Percentiles rank a stretch among this genome's conserved stretches.
phyloP scores from a whole-genome alignment of 2,797 vertebrate species.

The Semaprochilodus insignis region DNA sequence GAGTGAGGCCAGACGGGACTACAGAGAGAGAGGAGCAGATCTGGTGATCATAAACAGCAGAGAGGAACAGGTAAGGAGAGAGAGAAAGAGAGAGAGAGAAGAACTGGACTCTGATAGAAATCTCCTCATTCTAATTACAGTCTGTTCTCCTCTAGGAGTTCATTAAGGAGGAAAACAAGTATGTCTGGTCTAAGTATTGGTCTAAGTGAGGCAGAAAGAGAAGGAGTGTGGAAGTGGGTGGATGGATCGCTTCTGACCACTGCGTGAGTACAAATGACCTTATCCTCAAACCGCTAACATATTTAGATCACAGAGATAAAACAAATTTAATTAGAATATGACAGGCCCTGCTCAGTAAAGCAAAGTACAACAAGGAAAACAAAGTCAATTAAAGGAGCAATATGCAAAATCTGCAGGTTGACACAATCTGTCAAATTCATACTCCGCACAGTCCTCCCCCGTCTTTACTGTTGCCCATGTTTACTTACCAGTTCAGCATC shows the following conservation, averaged over 20 bases:
- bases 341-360: too few relatives aligned
- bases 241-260: slow-evolving; percentile 9
- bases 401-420: too few relatives aligned
- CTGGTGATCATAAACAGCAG: slow-evolving; percentile 1
- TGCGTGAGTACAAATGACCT: slow-evolving; percentile 19
- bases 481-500: too few relatives aligned
- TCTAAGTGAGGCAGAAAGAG: slow-evolving; percentile 4
- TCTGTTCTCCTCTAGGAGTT: slow-evolving; percentile 20
- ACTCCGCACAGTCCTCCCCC: too few relatives aligned
- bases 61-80: slow-evolving; percentile 5
- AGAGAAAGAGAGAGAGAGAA: background rate
- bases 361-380: too few relatives aligned
- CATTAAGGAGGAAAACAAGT: background rate
- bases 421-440: too few relatives aligned
- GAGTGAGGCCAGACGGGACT: background rate
- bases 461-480: too few relatives aligned
- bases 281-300: too few relatives aligned
- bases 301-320: too few relatives aligned
- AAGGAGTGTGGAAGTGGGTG: slow-evolving; percentile 33
- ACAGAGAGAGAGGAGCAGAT: background rate
- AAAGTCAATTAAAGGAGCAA: too few relatives aligned
- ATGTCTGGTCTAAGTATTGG: slow-evolving; percentile 39
- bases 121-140: background rate
- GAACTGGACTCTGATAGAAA: background rate
- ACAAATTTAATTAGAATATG: too few relatives aligned